Evolutionary conservation across 2,113 vertebrate genomes (phyloP), one percentile per base, ranked within the genome.

Genomic region (Sterrhoptilus dennistouni): DNA sequence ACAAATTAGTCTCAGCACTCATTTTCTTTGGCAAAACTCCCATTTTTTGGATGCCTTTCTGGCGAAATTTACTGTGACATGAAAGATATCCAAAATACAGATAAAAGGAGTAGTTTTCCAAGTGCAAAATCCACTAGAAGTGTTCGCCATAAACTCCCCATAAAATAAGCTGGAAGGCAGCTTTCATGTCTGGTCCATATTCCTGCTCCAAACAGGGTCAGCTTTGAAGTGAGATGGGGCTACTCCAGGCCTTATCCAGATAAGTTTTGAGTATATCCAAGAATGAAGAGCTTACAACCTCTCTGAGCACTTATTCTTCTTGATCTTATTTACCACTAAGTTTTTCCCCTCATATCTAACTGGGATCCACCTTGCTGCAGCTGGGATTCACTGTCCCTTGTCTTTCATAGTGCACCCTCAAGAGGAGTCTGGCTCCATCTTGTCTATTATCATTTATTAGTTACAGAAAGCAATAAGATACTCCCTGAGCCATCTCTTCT

Each of bases 21-120:
- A 56, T 83, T 87, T 77, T 91, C 36, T 89, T 90, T 93, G 92
- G 95, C 94, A 95, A 94, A 83, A 75, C 56, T 95, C 91, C 82
- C 93, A 87, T 80, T 90, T 42, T 90, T 92, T 84, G 57, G 69
- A 87, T 90, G 75, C 45, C 38, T 93, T 95, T 90, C 89, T 92
- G 72, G 69, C 93, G 50, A 83, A 89, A 82, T 82, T 87, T 89
- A 82, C 69, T 69, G 89, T 68, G 64, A 87, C 74, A 87, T 60
- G 56, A 91, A 92, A 95, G 45, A 83, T 79, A 96, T 45, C 88
- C 75, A 95, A 95, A 94, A 83, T 42, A 80, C 14, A 77, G 95
- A 91, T 68, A 95, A 84, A 88, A 92, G 47, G 68, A 89, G 65
- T 82, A 36, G 36, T 89, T 84, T 75, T 95, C 61, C 69, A 92